Conservation (phyloP, 2,113 vertebrate species). For the Danionella cerebrum region DNA sequence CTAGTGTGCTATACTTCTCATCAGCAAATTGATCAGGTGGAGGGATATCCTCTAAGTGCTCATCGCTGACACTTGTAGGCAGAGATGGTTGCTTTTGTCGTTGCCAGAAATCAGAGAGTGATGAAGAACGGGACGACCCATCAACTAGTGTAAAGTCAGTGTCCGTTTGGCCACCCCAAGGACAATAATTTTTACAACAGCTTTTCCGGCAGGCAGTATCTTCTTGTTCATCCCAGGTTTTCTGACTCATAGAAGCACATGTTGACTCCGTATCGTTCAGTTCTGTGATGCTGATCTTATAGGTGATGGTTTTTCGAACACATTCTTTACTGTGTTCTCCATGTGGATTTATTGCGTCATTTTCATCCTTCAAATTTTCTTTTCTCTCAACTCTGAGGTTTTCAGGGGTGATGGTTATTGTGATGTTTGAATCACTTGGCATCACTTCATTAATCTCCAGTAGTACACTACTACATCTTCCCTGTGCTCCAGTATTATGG, state of each 20-base stretch:
- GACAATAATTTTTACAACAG: conserved; percentile 32
- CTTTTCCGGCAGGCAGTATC: conserved; percentile 52
- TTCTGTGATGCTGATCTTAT: conserved; percentile 51
- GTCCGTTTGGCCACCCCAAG: conserved; percentile 28
- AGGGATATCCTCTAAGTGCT: conserved; percentile 46
- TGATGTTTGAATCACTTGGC: conserved; percentile 34
- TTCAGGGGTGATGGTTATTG: conserved; percentile 41
- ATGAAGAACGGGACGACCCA: conserved; percentile 33
- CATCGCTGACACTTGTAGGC: conserved; percentile 27
- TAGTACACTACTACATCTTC: conserved; percentile 22
- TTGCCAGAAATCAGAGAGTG: conserved; percentile 35
- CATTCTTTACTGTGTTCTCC: not conserved
- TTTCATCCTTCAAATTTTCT: conserved; percentile 29
- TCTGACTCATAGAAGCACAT: conserved; percentile 50
- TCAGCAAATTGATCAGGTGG: conserved; percentile 62
- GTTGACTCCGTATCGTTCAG: conserved; percentile 23
- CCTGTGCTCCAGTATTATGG: conserved; percentile 29
- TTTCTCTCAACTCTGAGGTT: conserved; percentile 35
- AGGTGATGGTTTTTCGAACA: conserved; percentile 35
- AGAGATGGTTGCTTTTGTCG: conserved; percentile 34
- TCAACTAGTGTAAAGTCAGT: conserved; percentile 46
- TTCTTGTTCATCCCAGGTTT: conserved; percentile 39
- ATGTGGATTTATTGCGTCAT: conserved; percentile 5
- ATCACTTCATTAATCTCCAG: conserved; percentile 63
- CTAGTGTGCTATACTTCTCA: conserved; percentile 37